phyloP scores from a whole-genome alignment of 2,113 vertebrate genomes.

The Conger conger region DNA sequence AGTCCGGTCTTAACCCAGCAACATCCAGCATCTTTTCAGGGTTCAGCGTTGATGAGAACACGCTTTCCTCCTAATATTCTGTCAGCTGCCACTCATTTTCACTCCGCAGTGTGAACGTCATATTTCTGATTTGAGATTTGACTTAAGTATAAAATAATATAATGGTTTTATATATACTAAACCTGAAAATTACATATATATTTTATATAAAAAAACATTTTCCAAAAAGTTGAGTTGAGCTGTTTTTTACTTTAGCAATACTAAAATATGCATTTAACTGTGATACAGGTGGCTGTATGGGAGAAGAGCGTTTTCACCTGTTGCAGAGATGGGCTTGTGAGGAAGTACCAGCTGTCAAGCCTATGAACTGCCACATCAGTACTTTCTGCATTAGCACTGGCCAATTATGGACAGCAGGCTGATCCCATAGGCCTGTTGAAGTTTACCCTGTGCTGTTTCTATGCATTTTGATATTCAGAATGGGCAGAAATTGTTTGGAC shows the following conservation, averaged over 20 bases:
- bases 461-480: not conserved
- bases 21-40: too few relatives aligned
- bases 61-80: too few relatives aligned
- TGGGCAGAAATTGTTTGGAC: not conserved
- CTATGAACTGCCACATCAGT: constrained; percentile 45
- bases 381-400: not conserved
- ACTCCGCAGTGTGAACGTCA: too few relatives aligned
- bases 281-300: constrained; percentile 65
- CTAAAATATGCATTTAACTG: not conserved
- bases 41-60: too few relatives aligned
- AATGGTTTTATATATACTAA: too few relatives aligned
- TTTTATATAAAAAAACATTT: too few relatives aligned
- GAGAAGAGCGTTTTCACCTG: constrained; percentile 73
- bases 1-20: too few relatives aligned
- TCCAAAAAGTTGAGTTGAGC: too few relatives aligned
- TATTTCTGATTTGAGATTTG: too few relatives aligned
- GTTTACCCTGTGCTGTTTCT: not conserved
- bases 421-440: not conserved
- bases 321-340: constrained; percentile 70
- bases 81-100: too few relatives aligned
- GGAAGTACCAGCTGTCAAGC: constrained; percentile 70
- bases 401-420: not conserved
- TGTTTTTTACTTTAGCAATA: not conserved
- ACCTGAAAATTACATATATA: too few relatives aligned
- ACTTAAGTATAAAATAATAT: too few relatives aligned